These are phyloP conservation scores for Bilobella aurantiaca DNA, from an alignment of 1,140 invertebrate genomes.

Conservation along the genomic window DNA sequence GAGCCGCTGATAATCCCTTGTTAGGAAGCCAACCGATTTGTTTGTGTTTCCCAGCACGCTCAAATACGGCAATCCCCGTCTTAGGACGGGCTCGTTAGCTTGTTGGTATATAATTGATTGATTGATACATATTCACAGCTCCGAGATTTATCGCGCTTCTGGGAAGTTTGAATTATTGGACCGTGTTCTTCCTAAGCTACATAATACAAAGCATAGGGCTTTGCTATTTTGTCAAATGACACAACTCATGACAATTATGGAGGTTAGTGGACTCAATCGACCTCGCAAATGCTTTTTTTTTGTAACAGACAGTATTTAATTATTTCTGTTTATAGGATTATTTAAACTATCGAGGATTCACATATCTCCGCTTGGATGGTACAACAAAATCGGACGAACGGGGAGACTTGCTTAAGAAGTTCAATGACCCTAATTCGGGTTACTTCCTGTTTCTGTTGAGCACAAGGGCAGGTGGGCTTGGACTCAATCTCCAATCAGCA, in stretches of 20 bases:
- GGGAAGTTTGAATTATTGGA: constrained; percentile 63
- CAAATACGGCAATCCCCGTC: no score
- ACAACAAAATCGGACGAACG: constrained; percentile 60
- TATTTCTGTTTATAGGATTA: constrained; percentile 57
- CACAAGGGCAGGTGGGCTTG: constrained; percentile 59
- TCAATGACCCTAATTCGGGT: constrained; percentile 51
- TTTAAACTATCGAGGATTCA: constrained; percentile 48
- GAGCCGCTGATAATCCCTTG: no score
- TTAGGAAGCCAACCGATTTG: no score
- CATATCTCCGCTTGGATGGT: constrained; percentile 50
- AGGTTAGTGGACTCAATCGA: constrained; percentile 60
- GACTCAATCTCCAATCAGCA: constrained; percentile 58
- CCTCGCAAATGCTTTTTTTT: constrained; percentile 52
- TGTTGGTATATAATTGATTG: no score
- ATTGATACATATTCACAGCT: constrained; percentile 10
- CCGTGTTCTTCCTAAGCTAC: constrained; percentile 56
- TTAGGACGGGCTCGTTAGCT: no score
- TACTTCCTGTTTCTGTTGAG: constrained; percentile 59
- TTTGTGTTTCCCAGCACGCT: no score
- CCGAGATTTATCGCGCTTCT: constrained; percentile 52
- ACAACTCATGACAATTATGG: constrained; percentile 58
- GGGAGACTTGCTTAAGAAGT: constrained; percentile 51
- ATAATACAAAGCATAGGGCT: constrained; percentile 49
- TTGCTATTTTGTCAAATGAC: constrained; percentile 69
- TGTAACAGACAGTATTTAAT: constrained; percentile 56